Evolutionary conservation across 2,113 vertebrate genomes (phyloP).

Genomic region (Heteronetta atricapilla): DNA sequence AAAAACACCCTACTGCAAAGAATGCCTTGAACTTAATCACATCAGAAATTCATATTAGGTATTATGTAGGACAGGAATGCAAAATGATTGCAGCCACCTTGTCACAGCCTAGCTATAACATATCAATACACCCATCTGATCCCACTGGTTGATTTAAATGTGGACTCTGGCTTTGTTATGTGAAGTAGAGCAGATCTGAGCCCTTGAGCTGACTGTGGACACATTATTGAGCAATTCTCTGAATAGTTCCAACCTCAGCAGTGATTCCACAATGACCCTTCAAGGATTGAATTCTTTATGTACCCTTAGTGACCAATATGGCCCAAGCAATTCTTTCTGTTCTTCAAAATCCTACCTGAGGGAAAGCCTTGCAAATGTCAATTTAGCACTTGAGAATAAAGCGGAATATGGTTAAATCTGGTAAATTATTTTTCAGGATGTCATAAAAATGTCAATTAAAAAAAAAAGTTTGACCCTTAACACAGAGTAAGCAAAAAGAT

Average conservation of each 20-base stretch:
- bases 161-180: not conserved
- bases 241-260: not conserved
- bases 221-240: not conserved
- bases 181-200: not conserved
- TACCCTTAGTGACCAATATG: not conserved
- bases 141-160: not conserved
- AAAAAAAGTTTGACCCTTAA: not conserved
- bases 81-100: no score
- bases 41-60: not conserved
- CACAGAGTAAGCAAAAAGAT: fast-evolving
- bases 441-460: not conserved
- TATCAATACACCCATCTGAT: no score
- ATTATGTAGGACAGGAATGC: not conserved
- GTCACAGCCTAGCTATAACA: fast-evolving
- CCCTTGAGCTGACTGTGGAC: not conserved
- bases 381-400: not conserved
- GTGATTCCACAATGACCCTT: not conserved
- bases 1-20: not conserved
- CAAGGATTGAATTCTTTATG: not conserved
- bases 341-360: not conserved
- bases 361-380: conserved; percentile 3
- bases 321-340: not conserved
- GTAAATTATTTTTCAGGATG: not conserved
- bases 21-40: not conserved
- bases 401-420: not conserved